Evolutionary conservation across 2,797 vertebrate species (phyloP).

Genomic region (Chanos chanos): DNA sequence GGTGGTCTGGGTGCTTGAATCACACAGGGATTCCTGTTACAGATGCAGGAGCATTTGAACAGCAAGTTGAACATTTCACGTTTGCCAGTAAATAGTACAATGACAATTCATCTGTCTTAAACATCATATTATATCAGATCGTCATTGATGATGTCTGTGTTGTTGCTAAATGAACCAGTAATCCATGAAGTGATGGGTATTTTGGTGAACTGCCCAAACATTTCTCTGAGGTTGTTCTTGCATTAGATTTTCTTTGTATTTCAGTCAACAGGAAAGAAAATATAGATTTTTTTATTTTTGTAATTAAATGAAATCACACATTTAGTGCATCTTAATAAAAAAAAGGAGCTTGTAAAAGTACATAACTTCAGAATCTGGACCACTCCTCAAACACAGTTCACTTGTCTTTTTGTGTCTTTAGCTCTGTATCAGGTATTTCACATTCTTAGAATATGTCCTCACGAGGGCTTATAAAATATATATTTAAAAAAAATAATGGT

Average conservation of each 20-base stretch:
- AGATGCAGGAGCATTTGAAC: conserved; percentile 44
- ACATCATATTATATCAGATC: conserved; percentile 51
- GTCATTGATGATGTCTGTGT: conserved; percentile 34
- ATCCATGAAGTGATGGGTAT: conserved; percentile 30
- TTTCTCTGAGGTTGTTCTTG: conserved; percentile 45
- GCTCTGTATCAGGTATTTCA: no score
- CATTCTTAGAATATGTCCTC: no score
- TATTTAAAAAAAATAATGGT: no score
- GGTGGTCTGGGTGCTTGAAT: conserved; percentile 36
- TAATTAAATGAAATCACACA: conserved; percentile 39
- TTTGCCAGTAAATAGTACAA: conserved; percentile 55
- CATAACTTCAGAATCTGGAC: no score
- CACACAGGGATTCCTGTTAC: conserved; percentile 48
- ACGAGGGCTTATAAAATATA: no score
- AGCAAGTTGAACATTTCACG: conserved; percentile 38
- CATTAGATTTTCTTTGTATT: conserved; percentile 40
- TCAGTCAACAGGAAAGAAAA: conserved; percentile 31
- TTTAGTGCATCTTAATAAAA: conserved; percentile 63
- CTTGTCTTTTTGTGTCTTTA: no score
- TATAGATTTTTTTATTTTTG: conserved; percentile 46
- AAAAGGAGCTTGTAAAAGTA: no score
- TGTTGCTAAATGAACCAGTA: conserved; percentile 32
- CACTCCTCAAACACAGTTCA: no score
- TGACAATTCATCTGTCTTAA: conserved; percentile 40
- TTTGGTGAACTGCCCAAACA: conserved; percentile 39